phyloP scores from a whole-genome alignment of 1,140 invertebrate species.

The Formica selysi region DNA sequence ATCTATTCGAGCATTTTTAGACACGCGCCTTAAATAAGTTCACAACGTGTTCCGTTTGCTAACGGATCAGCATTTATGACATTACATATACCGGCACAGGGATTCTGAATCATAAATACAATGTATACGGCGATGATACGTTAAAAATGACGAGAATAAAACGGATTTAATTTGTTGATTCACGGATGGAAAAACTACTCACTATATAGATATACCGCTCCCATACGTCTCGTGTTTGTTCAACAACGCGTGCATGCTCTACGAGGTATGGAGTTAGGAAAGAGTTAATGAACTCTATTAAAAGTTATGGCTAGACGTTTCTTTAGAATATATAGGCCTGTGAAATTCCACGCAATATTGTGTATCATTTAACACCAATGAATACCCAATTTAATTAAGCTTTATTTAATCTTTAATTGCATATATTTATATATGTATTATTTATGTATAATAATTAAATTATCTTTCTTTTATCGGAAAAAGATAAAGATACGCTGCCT shows the following conservation, averaged over 20 bases:
- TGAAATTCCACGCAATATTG: neutral
- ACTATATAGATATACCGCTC: neutral
- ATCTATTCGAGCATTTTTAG: slow-evolving; percentile 43
- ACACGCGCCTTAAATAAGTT: slow-evolving; percentile 65
- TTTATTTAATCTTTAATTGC: neutral
- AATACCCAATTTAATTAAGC: neutral
- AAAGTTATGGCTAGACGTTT: neutral
- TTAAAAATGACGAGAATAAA: slow-evolving; percentile 44
- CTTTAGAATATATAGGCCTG: neutral
- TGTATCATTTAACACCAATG: neutral
- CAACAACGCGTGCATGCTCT: neutral
- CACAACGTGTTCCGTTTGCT: slow-evolving; percentile 70
- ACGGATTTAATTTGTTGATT: slow-evolving; percentile 28
- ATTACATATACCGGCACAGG: slow-evolving; percentile 41
- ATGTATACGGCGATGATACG: neutral
- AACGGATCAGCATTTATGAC: slow-evolving; percentile 61
- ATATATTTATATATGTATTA: neutral
- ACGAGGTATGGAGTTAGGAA: neutral
- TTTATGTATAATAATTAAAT: neutral
- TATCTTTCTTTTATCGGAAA: neutral
- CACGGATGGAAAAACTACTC: neutral
- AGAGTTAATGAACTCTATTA: slow-evolving; percentile 48
- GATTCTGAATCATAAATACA: slow-evolving; percentile 6
- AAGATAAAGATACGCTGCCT: too few species aligned
- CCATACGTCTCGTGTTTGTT: slow-evolving; percentile 16